Conservation (phyloP, 2,113 vertebrate genomes). For the Larimichthys polyactis region DNA sequence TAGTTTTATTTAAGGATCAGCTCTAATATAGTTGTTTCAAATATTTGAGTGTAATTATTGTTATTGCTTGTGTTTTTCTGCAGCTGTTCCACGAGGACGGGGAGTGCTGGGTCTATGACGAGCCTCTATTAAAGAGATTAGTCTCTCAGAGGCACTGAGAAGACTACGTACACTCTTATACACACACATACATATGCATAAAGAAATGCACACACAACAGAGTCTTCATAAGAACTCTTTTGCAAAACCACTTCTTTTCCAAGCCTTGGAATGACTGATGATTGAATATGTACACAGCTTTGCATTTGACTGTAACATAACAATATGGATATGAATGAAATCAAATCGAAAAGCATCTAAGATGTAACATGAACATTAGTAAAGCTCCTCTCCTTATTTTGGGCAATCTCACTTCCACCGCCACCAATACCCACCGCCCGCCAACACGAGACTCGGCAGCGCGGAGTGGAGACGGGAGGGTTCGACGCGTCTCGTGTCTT, state of each 20-base stretch:
- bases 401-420: constrained; percentile 67
- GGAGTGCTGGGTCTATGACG: constrained; percentile 98
- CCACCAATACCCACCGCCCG: constrained; percentile 48
- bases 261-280: constrained; percentile 84
- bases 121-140: constrained; percentile 94
- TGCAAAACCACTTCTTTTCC: constrained; percentile 79
- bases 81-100: constrained; percentile 98
- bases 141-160: constrained; percentile 88
- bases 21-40: neutral
- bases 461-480: constrained; percentile 23
- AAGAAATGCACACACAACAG: constrained; percentile 70
- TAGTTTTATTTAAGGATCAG: neutral
- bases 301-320: constrained; percentile 81
- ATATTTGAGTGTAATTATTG: neutral
- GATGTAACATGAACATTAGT: constrained; percentile 72
- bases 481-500: neutral
- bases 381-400: constrained; percentile 66
- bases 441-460: constrained; percentile 63
- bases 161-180: constrained; percentile 30
- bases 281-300: constrained; percentile 83
- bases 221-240: constrained; percentile 87
- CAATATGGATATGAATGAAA: constrained; percentile 73
- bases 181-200: constrained; percentile 66
- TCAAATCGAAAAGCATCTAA: constrained; percentile 64
- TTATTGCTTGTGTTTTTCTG: constrained; percentile 55